These are phyloP conservation scores for Melanotaenia parkinsoni DNA, from an alignment of 2,797 vertebrate species.

Conservation along the genomic window DNA sequence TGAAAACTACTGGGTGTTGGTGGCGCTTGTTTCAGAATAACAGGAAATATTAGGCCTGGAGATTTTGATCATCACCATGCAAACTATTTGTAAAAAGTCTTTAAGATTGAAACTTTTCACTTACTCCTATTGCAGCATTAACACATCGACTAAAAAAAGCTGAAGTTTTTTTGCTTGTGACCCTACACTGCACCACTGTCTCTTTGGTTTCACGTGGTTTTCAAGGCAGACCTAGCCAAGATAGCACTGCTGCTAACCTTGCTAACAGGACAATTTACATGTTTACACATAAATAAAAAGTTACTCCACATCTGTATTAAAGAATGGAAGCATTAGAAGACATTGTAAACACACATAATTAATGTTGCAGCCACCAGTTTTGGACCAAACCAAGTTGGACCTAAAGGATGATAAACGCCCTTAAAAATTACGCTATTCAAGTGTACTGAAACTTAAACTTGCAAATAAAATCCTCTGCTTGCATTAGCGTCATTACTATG, in stretches of 20 bases:
- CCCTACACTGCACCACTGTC: no score
- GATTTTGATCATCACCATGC: no score
- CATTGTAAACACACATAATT: no score
- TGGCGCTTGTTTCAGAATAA: neutral
- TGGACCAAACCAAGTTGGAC: no score
- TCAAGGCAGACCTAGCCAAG: neutral
- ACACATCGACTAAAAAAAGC: neutral
- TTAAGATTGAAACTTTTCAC: neutral
- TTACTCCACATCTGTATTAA: no score
- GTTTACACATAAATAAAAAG: no score
- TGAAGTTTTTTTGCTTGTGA: neutral
- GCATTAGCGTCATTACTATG: neutral
- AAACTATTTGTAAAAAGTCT: neutral
- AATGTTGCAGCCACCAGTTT: no score
- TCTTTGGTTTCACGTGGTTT: neutral
- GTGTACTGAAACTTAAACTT: no score
- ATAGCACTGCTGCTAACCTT: neutral
- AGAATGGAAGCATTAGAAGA: no score
- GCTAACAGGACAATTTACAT: no score
- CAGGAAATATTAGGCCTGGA: neutral
- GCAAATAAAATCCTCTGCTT: rapidly evolving
- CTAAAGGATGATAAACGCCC: no score
- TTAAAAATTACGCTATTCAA: no score
- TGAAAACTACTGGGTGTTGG: neutral
- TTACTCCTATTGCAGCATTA: neutral